phyloP scores from a whole-genome alignment of 1,140 invertebrate genomes.

The Penaeus chinensis region DNA sequence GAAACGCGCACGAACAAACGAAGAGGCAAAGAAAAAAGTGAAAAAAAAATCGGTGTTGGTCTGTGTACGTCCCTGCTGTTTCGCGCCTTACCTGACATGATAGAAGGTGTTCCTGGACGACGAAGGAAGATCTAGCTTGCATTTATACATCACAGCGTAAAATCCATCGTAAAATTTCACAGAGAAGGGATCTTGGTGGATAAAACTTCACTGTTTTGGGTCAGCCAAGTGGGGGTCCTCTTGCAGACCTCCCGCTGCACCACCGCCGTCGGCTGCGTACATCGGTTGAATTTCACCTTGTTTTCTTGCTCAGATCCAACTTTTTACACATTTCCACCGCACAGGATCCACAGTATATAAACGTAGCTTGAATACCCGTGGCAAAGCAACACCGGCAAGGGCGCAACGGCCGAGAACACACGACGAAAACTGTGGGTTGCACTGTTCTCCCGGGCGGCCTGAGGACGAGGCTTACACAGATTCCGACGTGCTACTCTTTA shows the following conservation, averaged over 20 bases:
- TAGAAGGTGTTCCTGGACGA: slow-evolving; percentile 43
- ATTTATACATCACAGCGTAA: slow-evolving; percentile 55
- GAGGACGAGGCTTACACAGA: slow-evolving; percentile 60
- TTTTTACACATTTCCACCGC: slow-evolving; percentile 34
- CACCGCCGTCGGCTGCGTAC: slow-evolving; percentile 29
- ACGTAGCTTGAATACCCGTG: slow-evolving; percentile 24
- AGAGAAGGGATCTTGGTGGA: neutral
- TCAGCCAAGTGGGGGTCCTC: slow-evolving; percentile 12
- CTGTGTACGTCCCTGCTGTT: slow-evolving; percentile 8
- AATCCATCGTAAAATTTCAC: slow-evolving; percentile 10
- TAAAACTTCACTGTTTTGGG: slow-evolving; percentile 27
- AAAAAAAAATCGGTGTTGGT: slow-evolving; percentile 48
- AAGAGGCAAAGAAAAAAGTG: slow-evolving; percentile 31
- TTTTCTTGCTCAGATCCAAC: slow-evolving; percentile 27
- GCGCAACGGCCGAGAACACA: slow-evolving; percentile 38
- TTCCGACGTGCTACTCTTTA: slow-evolving; percentile 62
- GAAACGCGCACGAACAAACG: slow-evolving; percentile 8
- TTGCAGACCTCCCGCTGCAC: slow-evolving; percentile 30
- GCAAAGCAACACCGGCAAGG: slow-evolving; percentile 38
- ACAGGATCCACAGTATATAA: slow-evolving; percentile 33
- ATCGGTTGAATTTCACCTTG: slow-evolving; percentile 39
- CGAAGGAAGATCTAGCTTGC: slow-evolving; percentile 27
- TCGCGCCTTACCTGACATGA: slow-evolving; percentile 52
- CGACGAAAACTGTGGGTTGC: slow-evolving; percentile 52
- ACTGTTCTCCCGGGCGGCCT: slow-evolving; percentile 35